Evolutionary conservation across 2,113 vertebrate genomes (phyloP).

Genomic region (Dipodomys merriami): DNA sequence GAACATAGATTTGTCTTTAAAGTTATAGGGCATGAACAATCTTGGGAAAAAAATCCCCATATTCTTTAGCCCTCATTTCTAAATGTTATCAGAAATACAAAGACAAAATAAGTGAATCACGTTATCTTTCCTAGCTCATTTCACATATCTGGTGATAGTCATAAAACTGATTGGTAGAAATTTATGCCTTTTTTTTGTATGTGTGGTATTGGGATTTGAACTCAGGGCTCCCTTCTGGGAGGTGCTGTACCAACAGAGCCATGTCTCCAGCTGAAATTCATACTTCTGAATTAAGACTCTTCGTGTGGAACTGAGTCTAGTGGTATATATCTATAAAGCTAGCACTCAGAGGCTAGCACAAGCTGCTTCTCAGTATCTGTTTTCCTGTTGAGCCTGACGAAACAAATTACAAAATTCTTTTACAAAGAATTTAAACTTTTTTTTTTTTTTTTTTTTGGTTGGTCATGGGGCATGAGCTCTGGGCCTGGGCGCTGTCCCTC

Average conservation of each 20-base stretch:
- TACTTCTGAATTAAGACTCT: constrained; percentile 78
- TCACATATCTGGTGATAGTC: constrained; percentile 74
- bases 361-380: constrained; percentile 58
- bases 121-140: not conserved
- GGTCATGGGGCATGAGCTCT: too few relatives aligned
- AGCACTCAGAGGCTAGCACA: not conserved
- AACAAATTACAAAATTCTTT: not conserved
- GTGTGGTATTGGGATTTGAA: too few relatives aligned
- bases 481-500: too few relatives aligned
- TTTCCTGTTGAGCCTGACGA: constrained; percentile 78
- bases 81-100: constrained; percentile 43
- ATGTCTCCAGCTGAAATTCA: constrained; percentile 41
- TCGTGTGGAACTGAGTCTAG: constrained; percentile 25
- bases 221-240: too few relatives aligned
- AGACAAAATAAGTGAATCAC: constrained; percentile 40
- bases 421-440: too few relatives aligned
- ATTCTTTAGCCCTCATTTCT: constrained; percentile 51
- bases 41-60: not conserved
- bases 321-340: not conserved
- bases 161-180: constrained; percentile 79
- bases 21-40: constrained; percentile 25
- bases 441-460: too few relatives aligned
- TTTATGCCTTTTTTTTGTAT: constrained; percentile 68
- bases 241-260: too few relatives aligned
- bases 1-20: constrained; percentile 20